Evolutionary conservation across 2,797 vertebrate species (phyloP).

Genomic region (Tamandua tetradactyla): DNA sequence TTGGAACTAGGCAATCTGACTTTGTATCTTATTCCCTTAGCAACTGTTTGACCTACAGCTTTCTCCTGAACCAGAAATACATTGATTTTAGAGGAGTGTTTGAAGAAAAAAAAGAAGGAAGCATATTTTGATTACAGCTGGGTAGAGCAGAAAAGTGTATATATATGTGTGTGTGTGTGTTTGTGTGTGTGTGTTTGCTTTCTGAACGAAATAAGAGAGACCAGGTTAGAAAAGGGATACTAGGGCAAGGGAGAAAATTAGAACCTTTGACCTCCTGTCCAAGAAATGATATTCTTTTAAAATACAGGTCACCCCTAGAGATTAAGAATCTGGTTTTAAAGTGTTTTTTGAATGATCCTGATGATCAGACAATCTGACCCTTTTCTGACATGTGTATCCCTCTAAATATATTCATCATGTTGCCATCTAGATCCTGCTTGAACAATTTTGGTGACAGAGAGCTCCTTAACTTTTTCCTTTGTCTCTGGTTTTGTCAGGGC

Average conservation of each 20-base stretch:
- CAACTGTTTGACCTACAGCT: neutral
- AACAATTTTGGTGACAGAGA: neutral
- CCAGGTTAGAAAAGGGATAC: neutral
- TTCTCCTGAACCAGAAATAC: neutral
- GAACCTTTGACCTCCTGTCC: neutral
- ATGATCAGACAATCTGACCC: neutral
- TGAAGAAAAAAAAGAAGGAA: neutral
- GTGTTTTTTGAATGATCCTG: neutral
- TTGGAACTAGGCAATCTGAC: neutral
- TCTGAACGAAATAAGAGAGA: neutral
- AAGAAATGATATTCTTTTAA: constrained; percentile 25
- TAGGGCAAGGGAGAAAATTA: neutral
- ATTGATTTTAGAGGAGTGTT: constrained; percentile 26
- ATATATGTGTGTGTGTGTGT: neutral
- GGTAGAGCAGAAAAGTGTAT: neutral
- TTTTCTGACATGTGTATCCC: neutral
- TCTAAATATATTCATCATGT: neutral
- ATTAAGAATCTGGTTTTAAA: neutral
- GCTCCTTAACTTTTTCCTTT: neutral
- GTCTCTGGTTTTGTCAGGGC: constrained; percentile 1
- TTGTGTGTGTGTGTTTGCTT: neutral
- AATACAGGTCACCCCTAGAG: neutral
- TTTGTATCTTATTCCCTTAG: neutral
- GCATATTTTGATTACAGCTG: neutral
- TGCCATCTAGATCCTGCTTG: neutral